Percentiles rank a stretch among this genome's conserved stretches.
Conservation (phyloP, 2,113 vertebrate genomes). For the Corvus hawaiiensis region DNA sequence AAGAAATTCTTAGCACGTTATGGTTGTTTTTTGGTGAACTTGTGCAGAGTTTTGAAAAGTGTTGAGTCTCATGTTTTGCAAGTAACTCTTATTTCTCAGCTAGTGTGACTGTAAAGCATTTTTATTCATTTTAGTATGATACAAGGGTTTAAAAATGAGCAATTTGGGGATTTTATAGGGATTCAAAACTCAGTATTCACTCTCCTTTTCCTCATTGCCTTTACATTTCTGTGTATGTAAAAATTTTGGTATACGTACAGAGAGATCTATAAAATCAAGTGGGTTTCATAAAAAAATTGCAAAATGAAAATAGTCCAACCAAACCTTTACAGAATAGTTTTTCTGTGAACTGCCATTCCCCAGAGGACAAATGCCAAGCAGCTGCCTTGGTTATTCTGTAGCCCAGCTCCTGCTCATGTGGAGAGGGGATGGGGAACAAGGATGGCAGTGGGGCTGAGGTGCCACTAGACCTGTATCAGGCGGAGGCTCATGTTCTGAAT, state of each 20-base stretch:
- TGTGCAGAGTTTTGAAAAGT: neutral
- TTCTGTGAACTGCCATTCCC: neutral
- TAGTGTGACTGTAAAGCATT: neutral
- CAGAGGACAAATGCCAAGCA: neutral
- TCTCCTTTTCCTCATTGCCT: neutral
- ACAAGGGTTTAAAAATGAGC: neutral
- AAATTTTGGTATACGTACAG: neutral
- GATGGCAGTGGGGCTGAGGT: neutral
- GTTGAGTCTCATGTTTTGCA: neutral
- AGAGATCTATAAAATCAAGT: neutral
- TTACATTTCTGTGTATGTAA: neutral
- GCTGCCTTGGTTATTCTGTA: neutral
- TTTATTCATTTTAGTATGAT: neutral
- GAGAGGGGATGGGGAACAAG: neutral
- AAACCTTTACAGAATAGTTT: neutral
- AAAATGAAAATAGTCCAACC: neutral
- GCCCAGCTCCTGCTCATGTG: neutral
- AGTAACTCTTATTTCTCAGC: neutral
- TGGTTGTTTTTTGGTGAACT: neutral
- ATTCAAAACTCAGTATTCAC: neutral
- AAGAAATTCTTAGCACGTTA: neutral
- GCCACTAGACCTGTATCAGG: neutral
- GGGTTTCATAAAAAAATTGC: neutral
- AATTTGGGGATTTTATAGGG: neutral
- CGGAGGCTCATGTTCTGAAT: rapidly evolving